Base-by-base conservation (phyloP, 2,888 invertebrate genomes). In the Sinopyrophorus schimmeli region DNA sequence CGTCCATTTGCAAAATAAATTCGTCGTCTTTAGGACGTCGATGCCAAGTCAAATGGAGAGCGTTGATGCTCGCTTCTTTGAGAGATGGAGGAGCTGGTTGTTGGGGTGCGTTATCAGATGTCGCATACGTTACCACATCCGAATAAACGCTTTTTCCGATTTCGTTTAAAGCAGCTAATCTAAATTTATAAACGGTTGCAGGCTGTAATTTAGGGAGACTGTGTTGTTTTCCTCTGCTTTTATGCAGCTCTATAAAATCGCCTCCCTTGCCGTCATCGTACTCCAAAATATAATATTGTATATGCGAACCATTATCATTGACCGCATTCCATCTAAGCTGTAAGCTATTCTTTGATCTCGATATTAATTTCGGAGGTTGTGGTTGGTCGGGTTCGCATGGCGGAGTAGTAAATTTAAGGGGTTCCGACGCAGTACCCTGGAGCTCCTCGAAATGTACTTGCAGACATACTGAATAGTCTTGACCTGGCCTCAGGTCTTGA, bases 401-500 rank as follows among this genome's bases (percentile, higher is more conserved):
- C 12, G 86, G 85, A 18, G 93, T 93, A 57, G 81, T 81, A 76
- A 93, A 92, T 59, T 84, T 84, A 49, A 86, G 83, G 42, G 89
- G 84, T 65, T 87, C 87, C 49, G 89, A 88, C 5, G 86, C 83
- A 23, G 82, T 80, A 38, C 91, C 91, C 55, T 84, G 83, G 54
- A 86, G 69, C 66, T 84, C 84, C 57, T 90, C 88, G 54, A 87
- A 75, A 64, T 86, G 82, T 60, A 89, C 88, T 73, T 87, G 87
- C 57, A 89, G 77, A 64, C 89, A 86, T 59, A 92, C 86, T 50
- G 86, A 83, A 74, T 92, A 93, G 69, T 90, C 89, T 68, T 88
- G 87, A n/a, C 89, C 90, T 7, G 93, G 92, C 69, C 86, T 83
- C 64, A 93, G 76, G 73, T 92, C 91, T 70, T 89, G 85, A 54